phyloP scores from a whole-genome alignment of 2,113 vertebrate genomes.

The Lagenorhynchus albirostris region DNA sequence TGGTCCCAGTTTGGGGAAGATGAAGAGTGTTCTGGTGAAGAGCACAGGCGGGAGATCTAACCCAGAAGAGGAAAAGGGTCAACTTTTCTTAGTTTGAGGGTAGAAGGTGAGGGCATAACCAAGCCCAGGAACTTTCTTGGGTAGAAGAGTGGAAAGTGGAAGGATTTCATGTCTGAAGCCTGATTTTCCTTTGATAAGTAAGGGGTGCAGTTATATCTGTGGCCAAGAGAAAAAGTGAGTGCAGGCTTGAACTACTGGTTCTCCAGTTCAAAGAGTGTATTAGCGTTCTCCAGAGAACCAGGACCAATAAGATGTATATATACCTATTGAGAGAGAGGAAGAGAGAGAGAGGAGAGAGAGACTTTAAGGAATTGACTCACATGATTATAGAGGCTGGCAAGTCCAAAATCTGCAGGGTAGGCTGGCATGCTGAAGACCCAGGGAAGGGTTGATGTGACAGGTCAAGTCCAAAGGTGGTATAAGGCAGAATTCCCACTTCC shows the following conservation, averaged over 20 bases:
- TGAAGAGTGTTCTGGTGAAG: neutral
- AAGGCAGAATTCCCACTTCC: neutral
- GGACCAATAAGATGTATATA: neutral
- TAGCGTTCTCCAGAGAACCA: neutral
- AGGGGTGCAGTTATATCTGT: neutral
- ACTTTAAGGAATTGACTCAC: neutral
- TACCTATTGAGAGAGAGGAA: neutral
- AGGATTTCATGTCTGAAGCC: neutral
- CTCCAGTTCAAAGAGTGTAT: neutral
- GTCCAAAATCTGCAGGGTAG: neutral
- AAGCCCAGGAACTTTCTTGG: neutral
- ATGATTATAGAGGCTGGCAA: neutral
- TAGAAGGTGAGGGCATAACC: neutral
- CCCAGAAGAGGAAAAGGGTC: neutral
- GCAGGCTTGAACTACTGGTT: neutral
- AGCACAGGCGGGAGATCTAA: neutral
- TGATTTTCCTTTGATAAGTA: neutral
- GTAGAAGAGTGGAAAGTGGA: neutral
- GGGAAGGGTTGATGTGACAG: neutral
- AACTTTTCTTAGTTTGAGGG: neutral
- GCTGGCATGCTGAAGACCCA: neutral
- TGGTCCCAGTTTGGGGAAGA: neutral
- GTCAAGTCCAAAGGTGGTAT: neutral
- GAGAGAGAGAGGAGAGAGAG: neutral
- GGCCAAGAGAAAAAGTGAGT: neutral